phyloP scores from a whole-genome alignment of 2,888 invertebrate species.

The Cyaniris semiargus region DNA sequence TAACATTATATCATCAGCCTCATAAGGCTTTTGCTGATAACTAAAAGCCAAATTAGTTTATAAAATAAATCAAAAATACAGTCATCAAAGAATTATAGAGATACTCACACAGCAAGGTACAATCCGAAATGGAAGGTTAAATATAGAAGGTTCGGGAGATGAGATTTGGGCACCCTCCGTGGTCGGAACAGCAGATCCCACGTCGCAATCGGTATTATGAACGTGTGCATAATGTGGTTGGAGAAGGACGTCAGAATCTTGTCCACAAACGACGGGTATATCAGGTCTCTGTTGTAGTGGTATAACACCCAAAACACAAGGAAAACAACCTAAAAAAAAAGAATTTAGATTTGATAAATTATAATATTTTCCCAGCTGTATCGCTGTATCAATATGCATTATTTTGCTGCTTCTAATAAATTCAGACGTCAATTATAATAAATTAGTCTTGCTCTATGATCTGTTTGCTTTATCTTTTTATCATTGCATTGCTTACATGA shows the following conservation, averaged over 20 bases:
- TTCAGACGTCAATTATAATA: no score
- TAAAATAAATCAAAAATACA: background rate
- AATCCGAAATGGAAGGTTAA: slow-evolving; percentile 49
- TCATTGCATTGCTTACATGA: no score
- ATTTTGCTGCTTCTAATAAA: no score
- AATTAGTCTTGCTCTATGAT: no score
- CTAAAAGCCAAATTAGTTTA: no score
- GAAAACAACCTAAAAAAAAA: slow-evolving; percentile 58
- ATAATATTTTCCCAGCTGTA: no score
- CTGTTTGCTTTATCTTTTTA: no score
- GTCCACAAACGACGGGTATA: slow-evolving; percentile 58
- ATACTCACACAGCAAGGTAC: slow-evolving; percentile 64
- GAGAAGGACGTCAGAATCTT: slow-evolving; percentile 50
- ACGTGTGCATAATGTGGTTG: slow-evolving; percentile 67
- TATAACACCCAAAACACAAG: slow-evolving; percentile 62
- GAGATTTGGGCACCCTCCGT: slow-evolving; percentile 52
- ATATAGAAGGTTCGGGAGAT: slow-evolving; percentile 52
- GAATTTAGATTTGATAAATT: background rate
- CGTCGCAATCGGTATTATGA: slow-evolving; percentile 56
- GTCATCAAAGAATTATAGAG: background rate
- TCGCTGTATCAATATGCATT: no score
- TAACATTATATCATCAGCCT: no score
- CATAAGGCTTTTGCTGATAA: no score
- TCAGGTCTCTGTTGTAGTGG: slow-evolving; percentile 54
- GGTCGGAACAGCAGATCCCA: slow-evolving; percentile 60